These are phyloP conservation scores for Irena cyanogastra DNA, from an alignment of 2,113 vertebrate genomes.

Conservation along the genomic window DNA sequence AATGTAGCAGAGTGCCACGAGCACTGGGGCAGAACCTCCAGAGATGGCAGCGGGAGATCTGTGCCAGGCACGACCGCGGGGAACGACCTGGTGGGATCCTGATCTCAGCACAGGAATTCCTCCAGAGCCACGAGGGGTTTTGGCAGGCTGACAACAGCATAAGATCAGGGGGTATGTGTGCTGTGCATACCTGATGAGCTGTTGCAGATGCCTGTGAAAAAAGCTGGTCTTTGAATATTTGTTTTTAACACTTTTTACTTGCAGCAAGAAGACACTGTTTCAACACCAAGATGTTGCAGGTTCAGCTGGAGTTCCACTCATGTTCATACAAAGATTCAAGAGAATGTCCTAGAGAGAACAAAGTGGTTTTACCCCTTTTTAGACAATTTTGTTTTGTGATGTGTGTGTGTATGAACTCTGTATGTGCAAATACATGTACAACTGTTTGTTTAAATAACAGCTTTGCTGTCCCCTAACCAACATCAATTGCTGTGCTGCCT, in stretches of 20 bases:
- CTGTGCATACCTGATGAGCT: conserved; percentile 52
- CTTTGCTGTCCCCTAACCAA: not conserved
- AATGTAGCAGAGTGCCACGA: not conserved
- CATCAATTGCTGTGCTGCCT: not conserved
- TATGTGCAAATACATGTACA: not conserved
- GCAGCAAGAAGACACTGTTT: not conserved
- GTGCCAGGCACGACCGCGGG: not conserved
- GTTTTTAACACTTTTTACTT: not conserved
- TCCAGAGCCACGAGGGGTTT: not conserved
- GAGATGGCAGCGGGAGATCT: not conserved
- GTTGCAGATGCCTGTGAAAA: not conserved
- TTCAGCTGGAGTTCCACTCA: not conserved
- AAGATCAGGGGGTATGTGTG: not conserved
- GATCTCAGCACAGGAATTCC: not conserved
- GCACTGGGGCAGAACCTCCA: not conserved
- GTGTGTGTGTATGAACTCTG: not conserved
- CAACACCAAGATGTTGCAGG: not conserved
- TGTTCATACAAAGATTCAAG: not conserved
- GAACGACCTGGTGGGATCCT: not conserved
- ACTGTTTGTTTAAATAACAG: not conserved
- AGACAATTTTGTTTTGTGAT: not conserved
- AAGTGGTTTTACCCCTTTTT: not conserved
- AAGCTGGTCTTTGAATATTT: not conserved
- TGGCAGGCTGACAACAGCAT: not conserved
- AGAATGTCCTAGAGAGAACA: not conserved